Conservation (phyloP, 2,113 vertebrate species). For the Ceyx melanurus region DNA sequence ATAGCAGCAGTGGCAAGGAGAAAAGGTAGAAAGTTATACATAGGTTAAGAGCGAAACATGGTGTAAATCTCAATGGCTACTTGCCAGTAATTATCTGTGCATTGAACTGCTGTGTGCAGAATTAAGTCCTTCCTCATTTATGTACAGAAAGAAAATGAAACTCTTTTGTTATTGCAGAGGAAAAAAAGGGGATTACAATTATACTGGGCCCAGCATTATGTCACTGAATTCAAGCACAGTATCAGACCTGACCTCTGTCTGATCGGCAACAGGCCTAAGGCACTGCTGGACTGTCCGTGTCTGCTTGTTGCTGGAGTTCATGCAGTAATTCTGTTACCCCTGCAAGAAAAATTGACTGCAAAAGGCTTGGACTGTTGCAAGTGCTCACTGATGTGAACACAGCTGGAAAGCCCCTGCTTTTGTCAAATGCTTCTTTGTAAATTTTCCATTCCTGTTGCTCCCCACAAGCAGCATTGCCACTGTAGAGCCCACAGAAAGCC, state of each 20-base stretch:
- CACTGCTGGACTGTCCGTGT: neutral
- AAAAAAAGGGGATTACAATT: neutral
- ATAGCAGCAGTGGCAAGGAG: neutral
- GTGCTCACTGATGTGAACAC: neutral
- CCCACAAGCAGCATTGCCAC: neutral
- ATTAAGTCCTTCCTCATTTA: neutral
- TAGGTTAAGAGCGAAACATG: neutral
- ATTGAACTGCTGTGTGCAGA: neutral
- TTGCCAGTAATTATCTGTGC: neutral
- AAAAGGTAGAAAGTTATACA: neutral
- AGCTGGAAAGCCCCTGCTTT: neutral
- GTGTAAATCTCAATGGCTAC: neutral
- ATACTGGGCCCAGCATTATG: fast-evolving
- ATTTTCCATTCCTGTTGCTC: neutral
- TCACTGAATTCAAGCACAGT: neutral
- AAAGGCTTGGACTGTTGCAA: neutral
- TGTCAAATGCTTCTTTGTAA: neutral
- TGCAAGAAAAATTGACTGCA: neutral
- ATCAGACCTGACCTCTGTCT: neutral
- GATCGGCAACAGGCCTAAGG: fast-evolving
- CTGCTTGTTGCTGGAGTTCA: neutral
- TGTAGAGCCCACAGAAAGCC: neutral
- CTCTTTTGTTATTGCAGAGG: neutral
- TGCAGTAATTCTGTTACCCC: neutral
- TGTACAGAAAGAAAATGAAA: neutral